These are phyloP conservation scores for Neoniphon sammara DNA, from an alignment of 2,797 vertebrate genomes.

Conservation along the genomic window DNA sequence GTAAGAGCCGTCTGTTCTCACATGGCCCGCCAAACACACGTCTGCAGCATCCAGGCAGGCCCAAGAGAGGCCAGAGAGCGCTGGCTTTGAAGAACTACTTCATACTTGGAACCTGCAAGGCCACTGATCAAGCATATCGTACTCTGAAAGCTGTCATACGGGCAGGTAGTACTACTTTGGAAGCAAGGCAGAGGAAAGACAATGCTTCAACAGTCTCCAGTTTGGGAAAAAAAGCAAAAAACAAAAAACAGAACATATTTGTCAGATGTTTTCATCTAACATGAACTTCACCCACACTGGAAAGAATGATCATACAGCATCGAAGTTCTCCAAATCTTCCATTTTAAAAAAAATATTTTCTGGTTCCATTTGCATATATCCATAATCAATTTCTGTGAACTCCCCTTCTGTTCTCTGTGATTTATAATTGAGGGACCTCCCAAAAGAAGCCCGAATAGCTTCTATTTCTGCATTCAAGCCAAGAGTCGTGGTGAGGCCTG, in stretches of 20 bases:
- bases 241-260: constrained; percentile 10
- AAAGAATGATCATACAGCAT: constrained; percentile 50
- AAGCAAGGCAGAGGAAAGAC: constrained; percentile 30
- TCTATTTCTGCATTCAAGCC: constrained; percentile 68
- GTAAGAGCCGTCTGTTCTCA: constrained; percentile 82
- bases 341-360: constrained; percentile 58
- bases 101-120: constrained; percentile 49
- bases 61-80: constrained; percentile 68
- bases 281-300: constrained; percentile 49
- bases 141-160: constrained; percentile 27
- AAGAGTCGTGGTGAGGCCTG: constrained; percentile 67
- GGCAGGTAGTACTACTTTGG: constrained; percentile 32
- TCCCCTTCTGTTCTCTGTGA: constrained; percentile 57
- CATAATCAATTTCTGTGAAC: constrained; percentile 62
- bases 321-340: constrained; percentile 57
- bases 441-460: constrained; percentile 66
- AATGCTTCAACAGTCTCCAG: constrained; percentile 16
- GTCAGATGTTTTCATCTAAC: constrained; percentile 51
- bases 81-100: constrained; percentile 66
- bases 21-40: constrained; percentile 76
- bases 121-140: constrained; percentile 57
- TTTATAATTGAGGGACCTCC: constrained; percentile 75
- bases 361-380: constrained; percentile 59
- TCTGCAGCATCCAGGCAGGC: constrained; percentile 70
- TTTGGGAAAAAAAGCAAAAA: constrained; percentile 12